Conservation (phyloP, 2,888 invertebrate species). For the Diarsia rubi region DNA sequence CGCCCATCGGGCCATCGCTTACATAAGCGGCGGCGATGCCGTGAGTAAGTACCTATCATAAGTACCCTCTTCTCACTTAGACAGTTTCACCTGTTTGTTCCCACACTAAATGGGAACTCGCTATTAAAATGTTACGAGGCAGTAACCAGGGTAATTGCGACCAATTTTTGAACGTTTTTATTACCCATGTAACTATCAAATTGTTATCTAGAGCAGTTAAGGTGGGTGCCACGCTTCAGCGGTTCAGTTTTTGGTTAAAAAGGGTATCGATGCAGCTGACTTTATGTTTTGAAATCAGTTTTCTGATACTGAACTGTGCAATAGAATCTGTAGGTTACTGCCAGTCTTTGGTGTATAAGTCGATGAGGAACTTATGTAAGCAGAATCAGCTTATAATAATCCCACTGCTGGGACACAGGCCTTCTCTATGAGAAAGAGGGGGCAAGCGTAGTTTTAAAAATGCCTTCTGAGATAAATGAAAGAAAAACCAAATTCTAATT, state of each 20-base stretch:
- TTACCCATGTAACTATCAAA: slow-evolving; percentile 87
- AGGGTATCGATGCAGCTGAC: slow-evolving; percentile 59
- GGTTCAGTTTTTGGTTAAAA: slow-evolving; percentile 71
- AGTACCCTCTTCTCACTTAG: slow-evolving; percentile 40
- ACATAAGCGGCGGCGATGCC: slow-evolving; percentile 14
- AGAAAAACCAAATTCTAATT: background rate
- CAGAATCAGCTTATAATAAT: too few relatives aligned
- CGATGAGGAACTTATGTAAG: background rate
- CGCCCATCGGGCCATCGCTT: slow-evolving; percentile 33
- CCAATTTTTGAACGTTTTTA: slow-evolving; percentile 88
- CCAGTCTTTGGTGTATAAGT: background rate
- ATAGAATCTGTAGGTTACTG: background rate
- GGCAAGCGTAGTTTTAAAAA: background rate
- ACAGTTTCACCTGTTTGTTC: slow-evolving; percentile 71
- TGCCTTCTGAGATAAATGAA: background rate
- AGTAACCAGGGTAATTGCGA: slow-evolving; percentile 87
- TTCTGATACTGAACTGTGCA: slow-evolving; percentile 2
- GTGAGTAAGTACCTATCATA: slow-evolving; percentile 37
- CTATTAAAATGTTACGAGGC: slow-evolving; percentile 89
- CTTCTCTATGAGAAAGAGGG: too few relatives aligned
- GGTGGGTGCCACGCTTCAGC: slow-evolving; percentile 74
- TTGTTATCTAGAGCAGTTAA: slow-evolving; percentile 81
- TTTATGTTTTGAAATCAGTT: slow-evolving; percentile 40
- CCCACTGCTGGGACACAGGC: too few relatives aligned
- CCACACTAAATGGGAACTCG: slow-evolving; percentile 83